Percentiles rank a stretch among this genome's conserved stretches.
Conservation (phyloP, 1,140 invertebrate species). For the Calliphora vicina region DNA sequence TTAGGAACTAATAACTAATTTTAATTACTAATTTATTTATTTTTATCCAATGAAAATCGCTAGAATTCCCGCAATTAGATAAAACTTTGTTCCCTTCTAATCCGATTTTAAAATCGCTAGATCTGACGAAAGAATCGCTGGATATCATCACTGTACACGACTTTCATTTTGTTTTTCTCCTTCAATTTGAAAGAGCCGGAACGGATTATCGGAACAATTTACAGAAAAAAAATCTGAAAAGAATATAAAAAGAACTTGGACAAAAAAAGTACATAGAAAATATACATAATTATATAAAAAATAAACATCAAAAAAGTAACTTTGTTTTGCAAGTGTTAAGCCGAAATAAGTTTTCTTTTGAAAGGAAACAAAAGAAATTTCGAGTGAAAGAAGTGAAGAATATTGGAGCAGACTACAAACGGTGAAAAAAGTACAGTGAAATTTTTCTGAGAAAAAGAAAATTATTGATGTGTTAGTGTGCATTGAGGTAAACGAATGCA, state of each 20-base stretch:
- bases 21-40: neutral
- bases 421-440: conserved; percentile 19
- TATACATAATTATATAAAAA: neutral
- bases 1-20: too few species aligned
- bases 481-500: neutral
- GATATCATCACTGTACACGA: too few species aligned
- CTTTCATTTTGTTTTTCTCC: conserved; percentile 42
- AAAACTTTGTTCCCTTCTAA: too few species aligned
- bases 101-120: too few species aligned
- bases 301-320: neutral
- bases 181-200: conserved; percentile 28
- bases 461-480: neutral
- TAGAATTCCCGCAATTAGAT: too few species aligned
- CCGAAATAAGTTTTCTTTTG: neutral
- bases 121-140: too few species aligned
- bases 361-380: conserved; percentile 14
- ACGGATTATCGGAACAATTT: neutral
- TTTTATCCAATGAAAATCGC: too few species aligned
- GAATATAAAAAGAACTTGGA: neutral
- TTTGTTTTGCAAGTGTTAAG: neutral
- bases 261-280: neutral
- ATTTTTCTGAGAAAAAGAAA: conserved; percentile 3
- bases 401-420: neutral
- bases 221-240: neutral
- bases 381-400: conserved; percentile 11